phyloP scores from a whole-genome alignment of 2,888 invertebrate genomes.

The Hydroisotoma schaefferi region DNA sequence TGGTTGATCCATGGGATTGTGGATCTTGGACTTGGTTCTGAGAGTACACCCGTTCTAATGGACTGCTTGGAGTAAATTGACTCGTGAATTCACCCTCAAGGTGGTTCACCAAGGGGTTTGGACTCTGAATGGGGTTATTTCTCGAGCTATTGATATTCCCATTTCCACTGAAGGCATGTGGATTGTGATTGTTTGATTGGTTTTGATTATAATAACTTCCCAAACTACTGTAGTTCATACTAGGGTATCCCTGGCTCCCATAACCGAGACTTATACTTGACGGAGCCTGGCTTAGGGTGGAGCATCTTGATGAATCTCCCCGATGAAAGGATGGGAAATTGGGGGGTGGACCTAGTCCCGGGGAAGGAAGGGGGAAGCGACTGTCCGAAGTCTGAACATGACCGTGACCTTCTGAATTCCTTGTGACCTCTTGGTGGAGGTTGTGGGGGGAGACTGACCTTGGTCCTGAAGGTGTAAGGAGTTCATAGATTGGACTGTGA shows the following conservation, averaged over 20 bases:
- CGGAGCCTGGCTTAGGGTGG: slow-evolving; percentile 42
- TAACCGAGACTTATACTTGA: slow-evolving; percentile 45
- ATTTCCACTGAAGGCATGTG: slow-evolving; percentile 17
- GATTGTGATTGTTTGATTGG: slow-evolving; percentile 14
- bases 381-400: too few species aligned
- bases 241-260: slow-evolving; percentile 42
- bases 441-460: too few species aligned
- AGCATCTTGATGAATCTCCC: slow-evolving; percentile 42
- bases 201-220: slow-evolving; percentile 22
- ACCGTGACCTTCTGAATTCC: not conserved
- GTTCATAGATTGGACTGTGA: too few species aligned
- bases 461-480: too few species aligned
- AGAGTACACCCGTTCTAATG: not conserved
- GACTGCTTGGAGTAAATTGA: too few species aligned
- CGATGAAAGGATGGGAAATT: slow-evolving; percentile 27
- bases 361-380: not conserved
- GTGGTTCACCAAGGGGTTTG: slow-evolving; percentile 13
- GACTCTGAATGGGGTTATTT: slow-evolving; percentile 38
- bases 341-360: slow-evolving; percentile 13
- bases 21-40: slow-evolving; percentile 2
- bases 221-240: slow-evolving; percentile 2
- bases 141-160: slow-evolving; percentile 28
- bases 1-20: not conserved
- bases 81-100: too few species aligned
- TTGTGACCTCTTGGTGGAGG: too few species aligned